A percentile compares a stretch with the other conserved stretches of the same genome.
These are phyloP conservation scores for Eulimnadia texana DNA, from an alignment of 1,140 invertebrate genomes.

Conservation along the genomic window DNA sequence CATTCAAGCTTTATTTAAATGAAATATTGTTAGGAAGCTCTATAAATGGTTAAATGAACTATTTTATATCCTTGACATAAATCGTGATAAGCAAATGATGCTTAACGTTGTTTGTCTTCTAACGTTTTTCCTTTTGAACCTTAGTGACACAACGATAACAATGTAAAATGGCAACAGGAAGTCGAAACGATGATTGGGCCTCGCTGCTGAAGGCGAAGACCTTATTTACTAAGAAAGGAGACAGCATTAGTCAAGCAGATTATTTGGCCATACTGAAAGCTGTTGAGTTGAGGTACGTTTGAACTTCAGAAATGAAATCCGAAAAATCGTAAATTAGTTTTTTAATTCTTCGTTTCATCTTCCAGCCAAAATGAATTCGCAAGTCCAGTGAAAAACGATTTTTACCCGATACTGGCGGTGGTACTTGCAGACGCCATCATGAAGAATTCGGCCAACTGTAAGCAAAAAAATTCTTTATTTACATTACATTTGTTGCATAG, in stretches of 20 bases:
- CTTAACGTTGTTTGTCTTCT: too few species aligned
- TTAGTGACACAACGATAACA: too few species aligned
- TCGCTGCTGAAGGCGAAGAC: not conserved
- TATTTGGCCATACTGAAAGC: not conserved
- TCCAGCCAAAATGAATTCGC: too few species aligned
- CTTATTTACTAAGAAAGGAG: not conserved
- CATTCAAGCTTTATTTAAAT: not conserved
- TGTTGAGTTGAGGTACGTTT: not conserved
- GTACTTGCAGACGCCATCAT: not conserved
- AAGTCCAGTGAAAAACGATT: too few species aligned
- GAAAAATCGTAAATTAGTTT: too few species aligned
- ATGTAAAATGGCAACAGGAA: not conserved
- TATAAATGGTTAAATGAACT: too few species aligned
- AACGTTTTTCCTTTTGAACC: too few species aligned
- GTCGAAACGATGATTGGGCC: not conserved
- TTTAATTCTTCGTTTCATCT: too few species aligned
- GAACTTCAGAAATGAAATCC: too few species aligned
- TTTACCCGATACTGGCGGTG: not conserved
- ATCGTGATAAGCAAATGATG: too few species aligned
- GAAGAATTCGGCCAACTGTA: not conserved
- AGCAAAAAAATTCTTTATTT: not conserved
- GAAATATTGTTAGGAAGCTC: too few species aligned
- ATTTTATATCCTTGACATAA: too few species aligned
- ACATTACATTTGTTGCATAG: not conserved
- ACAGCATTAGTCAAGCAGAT: not conserved